phyloP scores from a whole-genome alignment of 2,113 vertebrate genomes.

The Dolichallabes microphthalmus region DNA sequence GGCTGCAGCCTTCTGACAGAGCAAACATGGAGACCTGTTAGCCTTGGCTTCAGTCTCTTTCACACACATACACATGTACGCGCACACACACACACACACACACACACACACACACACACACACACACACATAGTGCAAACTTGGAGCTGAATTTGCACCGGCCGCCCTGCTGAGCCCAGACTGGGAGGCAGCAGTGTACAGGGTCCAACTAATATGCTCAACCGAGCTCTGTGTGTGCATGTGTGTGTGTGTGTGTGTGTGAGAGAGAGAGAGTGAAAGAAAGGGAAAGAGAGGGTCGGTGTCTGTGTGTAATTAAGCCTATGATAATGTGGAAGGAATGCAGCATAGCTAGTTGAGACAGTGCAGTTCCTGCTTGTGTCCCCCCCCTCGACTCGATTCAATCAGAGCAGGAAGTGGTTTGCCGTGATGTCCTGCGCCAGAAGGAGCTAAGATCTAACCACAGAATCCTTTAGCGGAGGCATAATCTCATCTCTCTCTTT shows the following conservation, averaged over 20 bases:
- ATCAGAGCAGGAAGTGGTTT: constrained; percentile 42
- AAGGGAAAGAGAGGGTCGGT: neutral
- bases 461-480: neutral
- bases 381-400: neutral
- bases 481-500: neutral
- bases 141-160: constrained; percentile 41
- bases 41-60: constrained; percentile 45
- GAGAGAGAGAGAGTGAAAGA: neutral
- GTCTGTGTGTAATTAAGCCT: constrained; percentile 52
- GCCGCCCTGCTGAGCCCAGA: constrained; percentile 41
- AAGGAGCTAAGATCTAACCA: constrained; percentile 32
- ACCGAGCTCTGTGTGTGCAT: neutral
- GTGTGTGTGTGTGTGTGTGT: constrained; percentile 3
- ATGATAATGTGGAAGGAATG: constrained; percentile 57
- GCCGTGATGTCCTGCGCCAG: constrained; percentile 19
- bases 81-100: constrained; percentile 1
- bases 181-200: constrained; percentile 10
- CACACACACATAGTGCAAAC: neutral
- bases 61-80: neutral
- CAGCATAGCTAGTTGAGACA: constrained; percentile 38
- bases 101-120: constrained; percentile 4
- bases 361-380: constrained; percentile 9
- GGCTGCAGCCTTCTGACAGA: constrained; percentile 34
- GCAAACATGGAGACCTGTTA: constrained; percentile 50
- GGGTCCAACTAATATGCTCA: constrained; percentile 27